Evolutionary conservation across 2,113 vertebrate genomes (phyloP), one percentile per base, ranked within the genome.

Genomic region (Columba livia): DNA sequence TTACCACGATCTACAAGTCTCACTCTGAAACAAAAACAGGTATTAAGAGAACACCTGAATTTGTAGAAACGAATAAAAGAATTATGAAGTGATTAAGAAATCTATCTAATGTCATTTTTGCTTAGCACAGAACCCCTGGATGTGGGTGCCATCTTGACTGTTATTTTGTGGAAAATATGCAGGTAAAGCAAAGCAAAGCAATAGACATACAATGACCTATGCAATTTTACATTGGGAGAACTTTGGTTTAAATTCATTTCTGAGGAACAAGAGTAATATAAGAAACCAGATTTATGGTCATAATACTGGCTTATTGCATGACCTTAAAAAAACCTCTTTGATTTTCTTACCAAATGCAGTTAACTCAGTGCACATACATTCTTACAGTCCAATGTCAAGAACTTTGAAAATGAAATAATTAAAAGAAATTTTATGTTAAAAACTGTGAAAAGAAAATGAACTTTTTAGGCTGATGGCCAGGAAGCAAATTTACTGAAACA

Each of bases 331-430:
- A 84, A 42, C 9, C 8, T 58, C n/a, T 72, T 26, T 17, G 9
- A 42, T 73, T 81, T 90, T 85, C 15, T 75, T 65, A 79, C 6
- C 44, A 88, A 75, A 56, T 31, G 9, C 9, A 79, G 48, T 38
- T 20, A 87, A 65, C 17, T 64, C 19, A 20, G n/a, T 29, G 31
- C 29, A 78, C 0, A 0, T 34, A 65, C 19, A 50, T 56, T 65
- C 34, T 74, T 48, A 79, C 6, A 44, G n/a, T n/a, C 18, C 13
- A 79, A 11, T 10, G 10, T 40, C 70, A 89, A 57, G 11, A 71
- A 50, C 2, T 34, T 71, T 0, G 3, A 60, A 82, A 77, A 56
- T 5, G 0, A 58, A 26, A 40, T 21, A 29, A 80, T 25, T 47
- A 50, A 54, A 84, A 36, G 21, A 57, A 88, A 65, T 2, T 29